Base-by-base conservation (phyloP, 2,113 vertebrate species). In the Cygnus buccinator region DNA sequence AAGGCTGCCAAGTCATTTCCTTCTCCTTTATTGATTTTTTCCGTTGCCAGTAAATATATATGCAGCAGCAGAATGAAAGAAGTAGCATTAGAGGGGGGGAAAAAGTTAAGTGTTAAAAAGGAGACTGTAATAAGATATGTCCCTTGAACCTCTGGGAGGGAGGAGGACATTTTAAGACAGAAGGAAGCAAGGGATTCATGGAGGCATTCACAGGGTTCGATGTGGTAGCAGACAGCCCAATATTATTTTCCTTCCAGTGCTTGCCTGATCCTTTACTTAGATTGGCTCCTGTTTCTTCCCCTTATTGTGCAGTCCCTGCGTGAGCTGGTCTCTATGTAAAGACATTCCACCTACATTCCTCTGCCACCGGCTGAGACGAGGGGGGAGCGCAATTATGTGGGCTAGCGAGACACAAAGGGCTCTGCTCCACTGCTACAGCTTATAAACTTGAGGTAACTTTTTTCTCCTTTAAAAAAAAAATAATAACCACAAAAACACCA, bases 311-410 rank as follows among this genome's bases (percentile, higher is more conserved):
- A 96, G 80, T 26, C 96, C 97, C 96, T 81, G 71, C 7, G 13
- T 79, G 96, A 96, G 93, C 95, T 29, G 91, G 74, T 87, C 94
- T 94, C 94, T 71, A 62, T 78, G 92, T 41, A 87, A 81, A 95
- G 57, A 52, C 93, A 96, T 95, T 97, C 97, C 96, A 97, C 97
- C 97, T 97, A 97, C 96, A 97, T 97, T 98, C 96, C 95, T 97
- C 89, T 95, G 79, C 82, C 68, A 93, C 94, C 82, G 87, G 91
- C 8, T 82, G 90, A 41, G 88, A 66, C 70, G 55, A 75, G 91
- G 91, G 93, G 87, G 91, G 66, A 94, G 62, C 5, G 75, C 87
- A 96, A 96, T 86, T 94, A 96, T 95, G 77, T 93, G 96, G 94
- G 89, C 81, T 33, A 82, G 52, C 2, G 9, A 48, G 86, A 88